These are phyloP conservation scores for Myrmophylax atrothorax DNA, from an alignment of 2,113 vertebrate species.

Conservation along the genomic window DNA sequence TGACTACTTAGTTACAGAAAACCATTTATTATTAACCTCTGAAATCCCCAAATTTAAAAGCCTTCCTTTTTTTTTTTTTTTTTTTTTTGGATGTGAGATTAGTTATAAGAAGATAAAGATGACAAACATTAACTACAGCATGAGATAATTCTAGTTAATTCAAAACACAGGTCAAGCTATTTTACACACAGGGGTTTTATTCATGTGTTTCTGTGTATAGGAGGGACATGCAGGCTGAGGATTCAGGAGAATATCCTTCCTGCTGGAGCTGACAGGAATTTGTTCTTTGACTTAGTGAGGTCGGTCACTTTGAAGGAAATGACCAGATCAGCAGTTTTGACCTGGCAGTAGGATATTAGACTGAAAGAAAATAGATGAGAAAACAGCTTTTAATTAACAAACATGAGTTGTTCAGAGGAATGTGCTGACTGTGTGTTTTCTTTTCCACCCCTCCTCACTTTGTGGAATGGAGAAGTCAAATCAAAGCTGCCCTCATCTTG, in stretches of 20 bases:
- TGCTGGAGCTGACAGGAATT: neutral
- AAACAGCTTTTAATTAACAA: constrained; percentile 64
- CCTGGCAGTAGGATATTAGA: neutral
- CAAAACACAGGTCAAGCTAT: neutral
- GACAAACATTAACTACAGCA: rapidly evolving
- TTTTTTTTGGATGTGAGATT: neutral
- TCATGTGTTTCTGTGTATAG: neutral
- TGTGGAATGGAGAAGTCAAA: neutral
- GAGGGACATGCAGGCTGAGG: neutral
- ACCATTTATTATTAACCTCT: neutral
- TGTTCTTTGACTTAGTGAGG: neutral
- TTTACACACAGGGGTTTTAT: neutral
- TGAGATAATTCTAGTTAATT: neutral
- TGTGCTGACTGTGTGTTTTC: neutral
- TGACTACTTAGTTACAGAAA: neutral
- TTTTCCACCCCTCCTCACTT: neutral
- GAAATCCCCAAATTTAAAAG: neutral
- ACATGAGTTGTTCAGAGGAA: neutral
- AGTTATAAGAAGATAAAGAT: neutral
- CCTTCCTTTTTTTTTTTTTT: too few relatives aligned
- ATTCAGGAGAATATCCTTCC: neutral
- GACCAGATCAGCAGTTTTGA: constrained; percentile 24
- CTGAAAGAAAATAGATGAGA: constrained; percentile 42
- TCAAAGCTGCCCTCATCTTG: neutral
- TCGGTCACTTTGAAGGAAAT: constrained; percentile 22